Conservation (phyloP, 2,113 vertebrate genomes). For the Rhea americana region DNA sequence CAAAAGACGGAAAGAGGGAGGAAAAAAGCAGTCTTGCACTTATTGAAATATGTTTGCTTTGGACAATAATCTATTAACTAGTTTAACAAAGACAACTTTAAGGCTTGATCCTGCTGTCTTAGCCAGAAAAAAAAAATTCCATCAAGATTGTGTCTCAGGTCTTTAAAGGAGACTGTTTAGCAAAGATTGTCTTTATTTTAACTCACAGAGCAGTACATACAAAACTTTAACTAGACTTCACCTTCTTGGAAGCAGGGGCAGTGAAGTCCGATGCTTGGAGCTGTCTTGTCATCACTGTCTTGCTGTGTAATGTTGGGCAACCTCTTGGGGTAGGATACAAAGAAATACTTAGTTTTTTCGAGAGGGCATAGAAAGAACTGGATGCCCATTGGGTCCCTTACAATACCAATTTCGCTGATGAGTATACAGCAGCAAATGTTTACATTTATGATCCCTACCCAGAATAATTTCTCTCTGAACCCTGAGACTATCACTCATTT, state of each 20-base stretch:
- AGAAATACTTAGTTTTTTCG: background rate
- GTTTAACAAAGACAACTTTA: slow-evolving; percentile 44
- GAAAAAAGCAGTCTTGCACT: slow-evolving; percentile 32
- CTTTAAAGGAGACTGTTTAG: background rate
- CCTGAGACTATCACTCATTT: background rate
- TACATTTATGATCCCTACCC: background rate
- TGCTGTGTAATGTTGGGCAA: background rate
- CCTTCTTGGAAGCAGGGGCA: background rate
- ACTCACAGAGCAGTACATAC: background rate
- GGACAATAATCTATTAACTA: slow-evolving; percentile 64
- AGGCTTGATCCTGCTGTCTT: background rate
- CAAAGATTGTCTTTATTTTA: background rate
- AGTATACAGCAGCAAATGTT: background rate
- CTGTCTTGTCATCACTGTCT: background rate
- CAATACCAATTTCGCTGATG: background rate
- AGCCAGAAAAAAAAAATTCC: slow-evolving; percentile 2
- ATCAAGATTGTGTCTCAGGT: background rate
- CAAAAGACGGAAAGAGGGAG: slow-evolving; percentile 45
- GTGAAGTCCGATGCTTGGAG: background rate
- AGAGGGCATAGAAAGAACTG: background rate
- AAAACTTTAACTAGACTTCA: background rate
- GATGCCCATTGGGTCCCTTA: background rate
- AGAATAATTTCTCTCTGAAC: background rate
- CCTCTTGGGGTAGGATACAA: background rate
- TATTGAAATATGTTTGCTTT: slow-evolving; percentile 71